Conservation (phyloP, 2,888 invertebrate species). For the Rhimphoctona megacephalus region DNA sequence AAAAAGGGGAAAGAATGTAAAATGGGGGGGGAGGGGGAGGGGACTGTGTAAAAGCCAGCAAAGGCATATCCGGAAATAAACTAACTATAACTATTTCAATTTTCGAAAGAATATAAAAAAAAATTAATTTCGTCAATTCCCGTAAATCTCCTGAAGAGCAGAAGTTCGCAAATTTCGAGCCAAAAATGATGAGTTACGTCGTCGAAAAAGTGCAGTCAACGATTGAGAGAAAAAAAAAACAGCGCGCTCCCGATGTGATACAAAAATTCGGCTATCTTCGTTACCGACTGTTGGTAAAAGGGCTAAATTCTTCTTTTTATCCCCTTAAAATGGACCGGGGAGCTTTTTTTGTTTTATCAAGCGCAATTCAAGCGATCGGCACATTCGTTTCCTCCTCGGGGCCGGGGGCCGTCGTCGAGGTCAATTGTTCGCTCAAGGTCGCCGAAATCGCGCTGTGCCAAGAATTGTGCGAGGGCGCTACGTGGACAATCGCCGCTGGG, state of each 20-base stretch:
- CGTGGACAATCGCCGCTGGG: conserved; percentile 73
- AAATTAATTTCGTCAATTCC: no score
- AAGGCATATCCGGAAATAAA: no score
- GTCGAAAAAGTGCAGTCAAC: conserved; percentile 10
- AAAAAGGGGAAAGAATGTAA: no score
- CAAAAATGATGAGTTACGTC: neutral
- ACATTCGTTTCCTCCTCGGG: conserved; percentile 68
- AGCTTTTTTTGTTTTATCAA: neutral
- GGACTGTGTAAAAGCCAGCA: no score
- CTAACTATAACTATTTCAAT: no score
- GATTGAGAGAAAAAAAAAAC: conserved; percentile 7
- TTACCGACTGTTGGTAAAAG: conserved; percentile 42
- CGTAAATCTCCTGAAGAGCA: no score
- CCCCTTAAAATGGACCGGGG: neutral
- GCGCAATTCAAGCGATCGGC: conserved; percentile 71
- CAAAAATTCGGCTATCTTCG: conserved; percentile 12
- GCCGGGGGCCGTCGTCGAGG: conserved; percentile 44
- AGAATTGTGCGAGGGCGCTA: conserved; percentile 65
- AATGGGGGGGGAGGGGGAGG: no score
- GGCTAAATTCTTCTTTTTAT: conserved; percentile 2
- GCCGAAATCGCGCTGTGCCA: conserved; percentile 53
- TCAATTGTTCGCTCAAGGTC: conserved; percentile 56
- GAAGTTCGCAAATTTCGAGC: neutral
- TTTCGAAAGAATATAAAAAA: no score
- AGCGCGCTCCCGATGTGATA: neutral